phyloP scores from a whole-genome alignment of 2,888 invertebrate species.

The Tortrix viridana region DNA sequence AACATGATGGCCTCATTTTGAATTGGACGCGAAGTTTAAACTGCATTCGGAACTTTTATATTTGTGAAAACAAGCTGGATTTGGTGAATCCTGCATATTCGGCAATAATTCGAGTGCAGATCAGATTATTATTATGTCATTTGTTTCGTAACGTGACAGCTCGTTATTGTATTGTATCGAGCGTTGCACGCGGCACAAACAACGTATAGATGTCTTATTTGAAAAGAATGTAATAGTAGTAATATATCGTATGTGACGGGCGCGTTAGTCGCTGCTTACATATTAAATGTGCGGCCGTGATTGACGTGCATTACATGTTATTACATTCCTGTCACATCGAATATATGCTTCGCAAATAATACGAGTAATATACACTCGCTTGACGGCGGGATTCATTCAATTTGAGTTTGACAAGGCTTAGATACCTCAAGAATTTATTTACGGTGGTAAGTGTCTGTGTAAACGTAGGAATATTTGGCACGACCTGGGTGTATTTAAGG shows the following conservation, averaged over 20 bases:
- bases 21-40: background rate
- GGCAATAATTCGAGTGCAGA: background rate
- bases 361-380: constrained; percentile 67
- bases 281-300: constrained; percentile 66
- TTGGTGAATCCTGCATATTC: background rate
- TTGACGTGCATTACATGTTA: constrained; percentile 68
- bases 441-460: constrained; percentile 5
- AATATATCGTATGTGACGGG: constrained; percentile 44
- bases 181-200: background rate
- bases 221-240: constrained; percentile 15
- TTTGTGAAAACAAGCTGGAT: background rate
- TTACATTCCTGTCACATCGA: constrained; percentile 77
- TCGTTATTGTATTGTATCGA: background rate
- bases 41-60: background rate
- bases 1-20: too few relatives aligned
- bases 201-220: background rate
- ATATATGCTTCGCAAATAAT: constrained; percentile 71
- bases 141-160: constrained; percentile 1
- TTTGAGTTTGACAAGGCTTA: constrained; percentile 68
- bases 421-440: constrained; percentile 55
- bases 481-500: background rate
- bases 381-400: constrained; percentile 69
- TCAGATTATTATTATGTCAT: background rate
- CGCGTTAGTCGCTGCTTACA: constrained; percentile 51
- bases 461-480: constrained; percentile 7